phyloP scores from a whole-genome alignment of 1,140 invertebrate genomes.

The Agrypnia vestita region DNA sequence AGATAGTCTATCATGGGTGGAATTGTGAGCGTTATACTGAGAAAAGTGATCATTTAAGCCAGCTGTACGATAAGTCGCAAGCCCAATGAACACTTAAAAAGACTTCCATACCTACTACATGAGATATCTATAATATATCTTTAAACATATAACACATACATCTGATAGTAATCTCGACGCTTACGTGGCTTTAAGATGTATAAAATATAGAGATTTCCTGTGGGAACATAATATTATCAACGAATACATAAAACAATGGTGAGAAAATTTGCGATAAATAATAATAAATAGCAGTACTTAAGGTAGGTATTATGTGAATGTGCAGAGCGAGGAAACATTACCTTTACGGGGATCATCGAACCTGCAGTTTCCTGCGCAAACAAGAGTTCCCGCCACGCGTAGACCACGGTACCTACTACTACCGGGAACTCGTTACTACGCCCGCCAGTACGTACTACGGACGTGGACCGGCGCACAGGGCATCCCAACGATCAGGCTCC shows the following conservation, averaged over 20 bases:
- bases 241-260: constrained; percentile 11
- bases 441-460: constrained; percentile 15
- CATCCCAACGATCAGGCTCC: not conserved
- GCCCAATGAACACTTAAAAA: no score
- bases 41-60: no score
- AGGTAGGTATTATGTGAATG: no score
- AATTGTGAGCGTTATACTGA: no score
- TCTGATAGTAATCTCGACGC: no score
- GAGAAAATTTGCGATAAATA: constrained; percentile 5
- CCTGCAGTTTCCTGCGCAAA: constrained; percentile 24
- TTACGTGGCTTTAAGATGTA: no score
- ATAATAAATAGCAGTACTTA: not conserved
- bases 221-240: not conserved
- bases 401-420: constrained; percentile 32
- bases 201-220: not conserved
- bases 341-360: constrained; percentile 23
- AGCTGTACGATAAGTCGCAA: no score
- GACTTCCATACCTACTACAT: no score
- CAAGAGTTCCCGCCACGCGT: constrained; percentile 28
- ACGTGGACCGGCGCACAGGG: not conserved
- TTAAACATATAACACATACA: no score
- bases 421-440: constrained; percentile 38
- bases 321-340: not conserved
- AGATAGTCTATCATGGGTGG: no score
- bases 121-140: no score